A percentile compares a stretch with the other conserved stretches of the same genome.
These are phyloP conservation scores for Pseudois nayaur DNA, from an alignment of 2,113 vertebrate species.

Conservation along the genomic window DNA sequence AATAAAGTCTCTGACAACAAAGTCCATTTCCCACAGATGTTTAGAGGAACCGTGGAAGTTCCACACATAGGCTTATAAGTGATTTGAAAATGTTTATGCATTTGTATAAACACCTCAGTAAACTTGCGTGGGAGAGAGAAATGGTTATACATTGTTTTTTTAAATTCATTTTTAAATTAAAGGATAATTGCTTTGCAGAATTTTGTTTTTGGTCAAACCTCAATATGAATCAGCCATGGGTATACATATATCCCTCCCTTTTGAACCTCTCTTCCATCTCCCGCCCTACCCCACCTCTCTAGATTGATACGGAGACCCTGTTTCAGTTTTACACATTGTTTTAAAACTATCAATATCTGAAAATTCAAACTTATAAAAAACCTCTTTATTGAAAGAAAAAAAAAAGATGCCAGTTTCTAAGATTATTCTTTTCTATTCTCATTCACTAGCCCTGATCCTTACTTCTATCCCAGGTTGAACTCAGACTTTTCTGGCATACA, in stretches of 20 bases:
- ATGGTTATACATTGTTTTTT: neutral
- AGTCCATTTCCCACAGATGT: neutral
- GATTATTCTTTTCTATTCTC: neutral
- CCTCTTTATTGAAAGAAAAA: neutral
- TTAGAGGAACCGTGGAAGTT: neutral
- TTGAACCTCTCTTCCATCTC: neutral
- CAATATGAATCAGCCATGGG: neutral
- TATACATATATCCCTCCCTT: neutral
- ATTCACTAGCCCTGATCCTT: neutral
- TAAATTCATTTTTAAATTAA: neutral
- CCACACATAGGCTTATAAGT: neutral
- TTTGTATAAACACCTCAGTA: neutral
- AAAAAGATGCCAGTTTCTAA: neutral
- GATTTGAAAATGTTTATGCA: neutral
- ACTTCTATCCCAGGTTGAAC: neutral
- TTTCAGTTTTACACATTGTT: neutral
- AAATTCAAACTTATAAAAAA: neutral
- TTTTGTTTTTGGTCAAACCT: neutral
- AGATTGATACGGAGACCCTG: neutral
- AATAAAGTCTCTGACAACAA: conserved; percentile 30
- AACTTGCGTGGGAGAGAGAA: neutral
- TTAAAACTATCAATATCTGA: conserved; percentile 12
- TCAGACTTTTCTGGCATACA: neutral
- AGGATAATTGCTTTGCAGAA: neutral
- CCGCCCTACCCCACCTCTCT: neutral